Conservation (phyloP, 2,888 invertebrate genomes). For the Drosophila merina region DNA sequence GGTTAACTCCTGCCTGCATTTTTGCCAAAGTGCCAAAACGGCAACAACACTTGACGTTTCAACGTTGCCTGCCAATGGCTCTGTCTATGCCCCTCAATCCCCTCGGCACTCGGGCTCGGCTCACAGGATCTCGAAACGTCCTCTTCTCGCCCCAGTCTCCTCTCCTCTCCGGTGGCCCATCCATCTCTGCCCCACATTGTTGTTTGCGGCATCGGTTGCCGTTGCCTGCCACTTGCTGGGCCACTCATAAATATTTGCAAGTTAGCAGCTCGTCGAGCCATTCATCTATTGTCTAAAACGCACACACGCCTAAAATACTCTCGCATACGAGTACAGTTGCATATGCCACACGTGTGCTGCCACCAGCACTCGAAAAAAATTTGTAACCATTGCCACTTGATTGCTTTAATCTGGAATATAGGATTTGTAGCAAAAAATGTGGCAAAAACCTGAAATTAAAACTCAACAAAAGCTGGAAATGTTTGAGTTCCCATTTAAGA, state of each 20-base stretch:
- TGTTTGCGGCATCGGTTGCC: slow-evolving; percentile 46
- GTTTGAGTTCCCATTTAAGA: no score
- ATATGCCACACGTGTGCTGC: slow-evolving; percentile 29
- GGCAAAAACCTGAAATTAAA: no score
- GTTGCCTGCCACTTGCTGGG: slow-evolving; percentile 71
- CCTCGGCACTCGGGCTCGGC: neutral
- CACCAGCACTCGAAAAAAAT: slow-evolving; percentile 8
- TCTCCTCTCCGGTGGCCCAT: slow-evolving; percentile 14
- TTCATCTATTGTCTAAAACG: slow-evolving; percentile 72
- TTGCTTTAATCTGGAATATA: neutral
- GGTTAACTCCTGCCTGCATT: slow-evolving; percentile 77
- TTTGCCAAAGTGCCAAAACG: slow-evolving; percentile 78
- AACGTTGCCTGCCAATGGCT: slow-evolving; percentile 64
- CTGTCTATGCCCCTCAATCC: slow-evolving; percentile 11
- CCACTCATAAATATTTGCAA: slow-evolving; percentile 80
- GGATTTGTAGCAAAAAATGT: neutral
- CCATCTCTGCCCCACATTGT: slow-evolving; percentile 43
- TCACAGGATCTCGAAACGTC: neutral
- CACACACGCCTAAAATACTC: slow-evolving; percentile 32
- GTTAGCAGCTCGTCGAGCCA: slow-evolving; percentile 80
- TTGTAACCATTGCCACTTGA: neutral
- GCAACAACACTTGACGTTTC: slow-evolving; percentile 72
- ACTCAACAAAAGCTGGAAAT: no score
- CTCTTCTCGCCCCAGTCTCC: slow-evolving; percentile 11
- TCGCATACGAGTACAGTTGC: slow-evolving; percentile 15